Evolutionary conservation across 2,888 invertebrate species (phyloP), one percentile per base, ranked within the genome.

Genomic region (Plagiodera versicolora): DNA sequence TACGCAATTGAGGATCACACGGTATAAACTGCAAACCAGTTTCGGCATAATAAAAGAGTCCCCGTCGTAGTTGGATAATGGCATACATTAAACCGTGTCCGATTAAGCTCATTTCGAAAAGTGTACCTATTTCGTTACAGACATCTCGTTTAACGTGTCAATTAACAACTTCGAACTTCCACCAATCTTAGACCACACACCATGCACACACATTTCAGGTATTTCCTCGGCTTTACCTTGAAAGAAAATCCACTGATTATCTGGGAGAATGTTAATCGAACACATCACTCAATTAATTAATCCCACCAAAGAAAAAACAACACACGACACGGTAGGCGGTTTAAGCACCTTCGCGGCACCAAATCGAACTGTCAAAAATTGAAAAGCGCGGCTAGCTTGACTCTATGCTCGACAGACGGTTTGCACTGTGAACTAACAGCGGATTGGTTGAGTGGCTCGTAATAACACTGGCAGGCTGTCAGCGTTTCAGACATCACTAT

Each of bases 401-500:
- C 65, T 73, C 68, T 74, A 72, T 75, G 74, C 73, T 71, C 76
- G 75, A 74, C 76, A 75, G 72, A 75, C 79, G 75, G 79, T 78
- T 78, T 76, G 76, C 79, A 77, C 76, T 75, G 77, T 75, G 75
- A 76, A 77, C 75, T 74, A 74, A 69, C 75, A 72, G 76, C 75
- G 77, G 78, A 79, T 79, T 79, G 79, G 77, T 76, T 73, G 79
- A 77, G 75, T 74, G 75, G 74, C 75, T 77, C 75, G 79, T 79
- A 80, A 79, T 80, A 78, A 78, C 76, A 78, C 79, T 78, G 78
- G 79, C 79, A 79, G 78, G 78, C 75, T 81, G 81, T 81, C 81
- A 81, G 81, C 80, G 78, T 79, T 80, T 79, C 80, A 80, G 80
- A 81, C 80, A 80, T 81, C 81, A 80, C 79, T 78, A 77, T 76